Conservation (phyloP, 2,888 invertebrate species). For the Boloria selene region DNA sequence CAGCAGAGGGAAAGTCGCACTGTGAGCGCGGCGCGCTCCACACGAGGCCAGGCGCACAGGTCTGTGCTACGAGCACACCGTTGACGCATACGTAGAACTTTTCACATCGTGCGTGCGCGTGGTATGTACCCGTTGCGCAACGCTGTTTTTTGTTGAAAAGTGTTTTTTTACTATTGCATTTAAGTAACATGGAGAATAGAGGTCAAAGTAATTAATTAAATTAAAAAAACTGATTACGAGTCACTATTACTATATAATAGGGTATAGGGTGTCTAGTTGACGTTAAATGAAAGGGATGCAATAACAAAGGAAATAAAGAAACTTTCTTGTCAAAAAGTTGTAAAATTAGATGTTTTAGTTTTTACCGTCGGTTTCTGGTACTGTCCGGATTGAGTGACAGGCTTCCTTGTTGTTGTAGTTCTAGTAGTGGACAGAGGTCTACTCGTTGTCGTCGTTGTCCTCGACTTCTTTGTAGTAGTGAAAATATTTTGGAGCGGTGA, state of each 20-base stretch:
- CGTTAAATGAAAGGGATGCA: too few relatives aligned
- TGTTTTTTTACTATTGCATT: neutral
- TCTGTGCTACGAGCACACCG: conserved; percentile 85
- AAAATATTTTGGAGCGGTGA: conserved; percentile 51
- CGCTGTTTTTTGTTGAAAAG: conserved; percentile 47
- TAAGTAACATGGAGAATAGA: too few relatives aligned
- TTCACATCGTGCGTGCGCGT: conserved; percentile 87
- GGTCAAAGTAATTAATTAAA: too few relatives aligned
- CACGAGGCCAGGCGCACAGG: conserved; percentile 89
- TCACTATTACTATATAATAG: too few relatives aligned
- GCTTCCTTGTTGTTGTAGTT: conserved; percentile 54
- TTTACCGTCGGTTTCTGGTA: conserved; percentile 62
- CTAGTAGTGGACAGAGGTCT: conserved; percentile 38
- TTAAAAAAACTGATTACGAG: too few relatives aligned
- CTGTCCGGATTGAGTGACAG: conserved; percentile 49
- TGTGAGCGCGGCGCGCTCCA: conserved; percentile 86
- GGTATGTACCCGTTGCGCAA: conserved; percentile 89
- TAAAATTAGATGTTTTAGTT: neutral
- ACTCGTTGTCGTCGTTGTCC: conserved; percentile 43
- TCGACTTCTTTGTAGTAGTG: conserved; percentile 42
- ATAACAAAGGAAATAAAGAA: too few relatives aligned
- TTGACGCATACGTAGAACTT: conserved; percentile 91
- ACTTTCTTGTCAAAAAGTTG: neutral
- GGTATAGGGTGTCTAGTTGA: too few relatives aligned
- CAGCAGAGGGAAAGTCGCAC: conserved; percentile 86